A percentile compares a stretch with the other conserved stretches of the same genome.
Evolutionary conservation across 1,140 invertebrate genomes (phyloP).

Genomic region (Aphelenchoides besseyi): DNA sequence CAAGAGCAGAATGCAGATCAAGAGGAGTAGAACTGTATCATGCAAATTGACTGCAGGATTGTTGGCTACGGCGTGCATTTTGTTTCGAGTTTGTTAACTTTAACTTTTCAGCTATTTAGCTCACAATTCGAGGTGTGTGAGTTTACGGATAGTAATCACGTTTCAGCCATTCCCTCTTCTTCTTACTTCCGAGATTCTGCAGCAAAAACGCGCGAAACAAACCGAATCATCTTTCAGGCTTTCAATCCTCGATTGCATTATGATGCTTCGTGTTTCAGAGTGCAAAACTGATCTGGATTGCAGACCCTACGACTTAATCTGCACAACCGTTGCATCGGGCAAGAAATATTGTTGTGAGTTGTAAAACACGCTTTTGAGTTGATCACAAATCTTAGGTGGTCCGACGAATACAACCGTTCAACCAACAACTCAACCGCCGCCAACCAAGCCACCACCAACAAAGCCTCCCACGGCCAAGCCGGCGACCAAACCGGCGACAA

Average conservation of each 20-base stretch:
- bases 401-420: neutral
- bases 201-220: no score
- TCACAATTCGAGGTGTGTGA: neutral
- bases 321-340: neutral
- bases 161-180: no score
- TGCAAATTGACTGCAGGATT: neutral
- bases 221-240: no score
- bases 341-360: constrained; percentile 10
- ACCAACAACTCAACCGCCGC: neutral
- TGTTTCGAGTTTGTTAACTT: neutral
- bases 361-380: neutral
- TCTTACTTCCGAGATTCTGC: no score
- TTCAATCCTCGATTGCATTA: no score
- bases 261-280: no score
- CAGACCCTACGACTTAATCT: neutral
- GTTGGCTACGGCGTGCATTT: neutral
- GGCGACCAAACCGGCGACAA: neutral
- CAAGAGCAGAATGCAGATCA: neutral
- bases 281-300: neutral
- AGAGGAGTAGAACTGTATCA: neutral
- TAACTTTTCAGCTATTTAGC: neutral
- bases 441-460: neutral
- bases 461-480: neutral
- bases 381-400: neutral
- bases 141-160: no score